phyloP scores from a whole-genome alignment of 2,113 vertebrate genomes.

The Grallaria varia region DNA sequence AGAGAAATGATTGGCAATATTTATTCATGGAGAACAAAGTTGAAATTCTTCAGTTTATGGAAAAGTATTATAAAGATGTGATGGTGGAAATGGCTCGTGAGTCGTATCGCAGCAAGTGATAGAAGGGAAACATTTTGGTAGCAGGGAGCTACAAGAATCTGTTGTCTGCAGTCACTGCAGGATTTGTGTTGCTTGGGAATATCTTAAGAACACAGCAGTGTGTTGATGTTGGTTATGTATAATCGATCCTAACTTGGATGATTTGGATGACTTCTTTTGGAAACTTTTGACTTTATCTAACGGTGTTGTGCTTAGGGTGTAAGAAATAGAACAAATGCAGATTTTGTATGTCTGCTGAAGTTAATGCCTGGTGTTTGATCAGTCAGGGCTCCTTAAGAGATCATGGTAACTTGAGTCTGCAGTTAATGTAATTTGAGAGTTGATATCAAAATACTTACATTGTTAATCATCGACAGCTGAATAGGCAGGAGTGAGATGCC shows the following conservation, averaged over 20 bases:
- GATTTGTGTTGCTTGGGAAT: neutral
- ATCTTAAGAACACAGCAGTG: neutral
- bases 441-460: neutral
- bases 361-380: neutral
- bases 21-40: neutral
- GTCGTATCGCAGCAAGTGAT: neutral
- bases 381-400: neutral
- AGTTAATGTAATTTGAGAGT: neutral
- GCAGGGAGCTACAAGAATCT: neutral
- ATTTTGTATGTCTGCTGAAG: neutral
- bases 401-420: neutral
- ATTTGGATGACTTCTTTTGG: neutral
- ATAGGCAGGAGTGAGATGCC: neutral
- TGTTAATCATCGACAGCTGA: constrained; percentile 47
- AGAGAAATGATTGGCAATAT: neutral
- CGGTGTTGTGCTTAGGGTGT: neutral
- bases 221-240: neutral
- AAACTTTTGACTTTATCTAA: neutral
- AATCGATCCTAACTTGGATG: neutral
- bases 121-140: neutral
- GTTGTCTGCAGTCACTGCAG: neutral
- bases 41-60: neutral
- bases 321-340: neutral
- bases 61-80: neutral
- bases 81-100: neutral